Conservation (phyloP, 1,140 invertebrate genomes). For the Drosophila subobscura region DNA sequence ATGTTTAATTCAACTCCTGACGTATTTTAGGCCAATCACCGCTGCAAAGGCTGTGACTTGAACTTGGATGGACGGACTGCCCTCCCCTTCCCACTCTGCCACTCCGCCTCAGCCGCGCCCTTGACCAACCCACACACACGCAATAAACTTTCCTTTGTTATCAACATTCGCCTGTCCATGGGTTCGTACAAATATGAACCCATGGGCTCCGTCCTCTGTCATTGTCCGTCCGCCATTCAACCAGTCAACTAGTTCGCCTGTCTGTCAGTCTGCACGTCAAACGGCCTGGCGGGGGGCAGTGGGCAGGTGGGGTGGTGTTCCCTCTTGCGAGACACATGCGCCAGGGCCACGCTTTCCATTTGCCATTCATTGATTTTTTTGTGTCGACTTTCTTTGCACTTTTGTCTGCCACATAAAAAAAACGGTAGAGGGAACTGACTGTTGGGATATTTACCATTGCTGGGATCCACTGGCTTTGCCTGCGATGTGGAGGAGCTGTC, state of each 20-base stretch:
- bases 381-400: constrained; percentile 20
- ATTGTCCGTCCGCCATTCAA: constrained; percentile 18
- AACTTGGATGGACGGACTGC: constrained; percentile 39
- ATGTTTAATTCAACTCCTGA: constrained; percentile 62
- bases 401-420: not conserved
- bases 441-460: constrained; percentile 72
- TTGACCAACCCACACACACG: not conserved
- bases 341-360: constrained; percentile 77
- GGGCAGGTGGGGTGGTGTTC: constrained; percentile 12
- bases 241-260: constrained; percentile 2
- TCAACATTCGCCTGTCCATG: constrained; percentile 39
- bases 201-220: constrained; percentile 32
- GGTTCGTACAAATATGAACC: constrained; percentile 54
- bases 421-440: constrained; percentile 25
- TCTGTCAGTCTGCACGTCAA: not conserved
- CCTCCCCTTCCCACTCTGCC: not conserved
- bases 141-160: constrained; percentile 70
- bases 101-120: not conserved
- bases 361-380: constrained; percentile 79
- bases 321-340: constrained; percentile 70
- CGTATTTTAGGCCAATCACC: constrained; percentile 62
- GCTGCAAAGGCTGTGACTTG: constrained; percentile 31
- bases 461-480: constrained; percentile 67
- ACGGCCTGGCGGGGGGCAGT: constrained; percentile 5
- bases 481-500: constrained; percentile 81